Evolutionary conservation across 2,113 vertebrate genomes (phyloP).

Genomic region (Lagopus muta): DNA sequence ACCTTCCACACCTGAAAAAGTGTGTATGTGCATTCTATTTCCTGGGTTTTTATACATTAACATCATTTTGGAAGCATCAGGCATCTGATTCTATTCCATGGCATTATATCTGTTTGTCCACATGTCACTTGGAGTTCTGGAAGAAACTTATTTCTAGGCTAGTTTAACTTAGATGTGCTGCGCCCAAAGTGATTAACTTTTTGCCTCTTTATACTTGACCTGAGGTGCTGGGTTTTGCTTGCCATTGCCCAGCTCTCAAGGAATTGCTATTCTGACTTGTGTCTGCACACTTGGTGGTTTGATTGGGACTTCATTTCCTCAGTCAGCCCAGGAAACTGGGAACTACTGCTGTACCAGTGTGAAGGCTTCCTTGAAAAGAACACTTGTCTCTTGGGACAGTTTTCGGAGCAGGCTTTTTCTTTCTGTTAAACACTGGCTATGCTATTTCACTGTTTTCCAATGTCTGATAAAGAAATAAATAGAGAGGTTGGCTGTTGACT

Average conservation of each 20-base stretch:
- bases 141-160: not conserved
- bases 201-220: not conserved
- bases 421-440: not conserved
- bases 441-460: not conserved
- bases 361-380: not conserved
- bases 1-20: not conserved
- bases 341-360: not conserved
- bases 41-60: not conserved
- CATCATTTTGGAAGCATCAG: not conserved
- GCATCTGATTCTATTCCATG: not conserved
- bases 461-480: not conserved
- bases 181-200: not conserved
- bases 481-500: not conserved
- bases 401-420: not conserved
- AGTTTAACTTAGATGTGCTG: not conserved
- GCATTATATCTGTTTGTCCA: not conserved
- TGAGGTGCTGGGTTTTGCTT: not conserved
- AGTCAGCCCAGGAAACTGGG: rapidly evolving
- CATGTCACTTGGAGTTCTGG: not conserved
- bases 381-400: not conserved
- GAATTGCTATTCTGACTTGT: not conserved
- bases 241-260: not conserved
- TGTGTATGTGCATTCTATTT: not conserved
- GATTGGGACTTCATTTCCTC: not conserved
- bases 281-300: rapidly evolving